A percentile compares a stretch with the other conserved stretches of the same genome.
Evolutionary conservation across 2,888 invertebrate genomes (phyloP).

Genomic region (Tigriopus californicus): DNA sequence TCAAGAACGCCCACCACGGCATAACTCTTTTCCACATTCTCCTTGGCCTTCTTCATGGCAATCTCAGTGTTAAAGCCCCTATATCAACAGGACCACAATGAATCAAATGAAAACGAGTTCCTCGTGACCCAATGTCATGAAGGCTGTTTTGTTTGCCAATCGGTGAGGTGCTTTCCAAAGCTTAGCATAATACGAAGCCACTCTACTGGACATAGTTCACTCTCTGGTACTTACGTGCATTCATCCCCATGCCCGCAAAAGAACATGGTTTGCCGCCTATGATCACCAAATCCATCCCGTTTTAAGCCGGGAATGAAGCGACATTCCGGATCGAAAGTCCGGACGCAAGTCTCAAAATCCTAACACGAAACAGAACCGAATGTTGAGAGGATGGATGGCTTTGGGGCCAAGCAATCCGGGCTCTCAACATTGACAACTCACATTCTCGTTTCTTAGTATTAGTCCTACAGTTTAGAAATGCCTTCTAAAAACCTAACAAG

Average conservation of each 20-base stretch:
- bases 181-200: too few species aligned
- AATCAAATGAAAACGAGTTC: background rate
- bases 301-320: slow-evolving; percentile 63
- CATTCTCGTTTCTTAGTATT: too few species aligned
- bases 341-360: slow-evolving; percentile 71
- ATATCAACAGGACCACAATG: slow-evolving; percentile 23
- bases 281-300: slow-evolving; percentile 43
- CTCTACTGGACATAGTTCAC: too few species aligned
- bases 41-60: slow-evolving; percentile 61
- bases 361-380: slow-evolving; percentile 26
- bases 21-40: slow-evolving; percentile 66
- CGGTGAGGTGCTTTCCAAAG: too few species aligned
- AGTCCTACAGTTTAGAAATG: too few species aligned
- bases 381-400: too few species aligned
- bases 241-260: slow-evolving; percentile 75
- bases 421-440: too few species aligned
- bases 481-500: too few species aligned
- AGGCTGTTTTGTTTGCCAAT: too few species aligned
- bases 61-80: slow-evolving; percentile 68
- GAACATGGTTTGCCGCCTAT: slow-evolving; percentile 42
- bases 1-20: slow-evolving; percentile 74
- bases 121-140: too few species aligned
- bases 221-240: slow-evolving; percentile 45
- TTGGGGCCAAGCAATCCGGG: too few species aligned
- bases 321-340: slow-evolving; percentile 63